Evolutionary conservation across 2,888 invertebrate genomes (phyloP), one percentile per base, ranked within the genome.

Genomic region (Calliphora vomitoria): DNA sequence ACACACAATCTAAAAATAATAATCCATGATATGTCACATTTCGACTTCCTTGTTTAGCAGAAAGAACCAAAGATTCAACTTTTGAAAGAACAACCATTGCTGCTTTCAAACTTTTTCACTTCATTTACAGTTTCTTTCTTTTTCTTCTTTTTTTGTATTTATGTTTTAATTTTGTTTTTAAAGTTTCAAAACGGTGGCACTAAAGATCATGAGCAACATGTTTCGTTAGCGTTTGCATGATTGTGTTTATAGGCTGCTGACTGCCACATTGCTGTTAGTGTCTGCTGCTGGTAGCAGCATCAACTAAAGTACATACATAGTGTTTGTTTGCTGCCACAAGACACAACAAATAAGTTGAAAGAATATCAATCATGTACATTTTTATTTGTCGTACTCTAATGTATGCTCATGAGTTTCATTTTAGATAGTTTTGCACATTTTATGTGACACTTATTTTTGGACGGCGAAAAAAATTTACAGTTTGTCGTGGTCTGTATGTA

Each of bases 21-120:
- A 64, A 82, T 85, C 82, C 87, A 82, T 79, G 82, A 87, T 79
- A 82, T 87, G 87, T 87, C 87, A 85, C 87, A 85, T 87, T 85
- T 85, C 64, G 85, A 87, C 87, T 87, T 87, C 87, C 87, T 87
- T 87, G 87, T 87, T 87, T 82, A 85, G 83, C 69, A 62, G 25
- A 66, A 82, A 69, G 20, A 53, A 64, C 64, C 15, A 18, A 66
- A 20, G 10, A 53, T 53, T 44, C 31, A 8, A 58, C 62, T 74
- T 84, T 68, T 74, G 68, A 31, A 60, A 53, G 69, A 79, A 82
- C 50, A 50, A 74, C 50, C 44, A 69, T 50, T 75, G 84, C 11
- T 71, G 62, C 38, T 79, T 35, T 18, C 11, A 75, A 85, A 75
- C 41, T 35, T 53, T 82, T 82, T 82, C 55, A 62, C 60, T 76